Conservation (phyloP, 2,888 invertebrate species). For the Cantharis flavilabris region DNA sequence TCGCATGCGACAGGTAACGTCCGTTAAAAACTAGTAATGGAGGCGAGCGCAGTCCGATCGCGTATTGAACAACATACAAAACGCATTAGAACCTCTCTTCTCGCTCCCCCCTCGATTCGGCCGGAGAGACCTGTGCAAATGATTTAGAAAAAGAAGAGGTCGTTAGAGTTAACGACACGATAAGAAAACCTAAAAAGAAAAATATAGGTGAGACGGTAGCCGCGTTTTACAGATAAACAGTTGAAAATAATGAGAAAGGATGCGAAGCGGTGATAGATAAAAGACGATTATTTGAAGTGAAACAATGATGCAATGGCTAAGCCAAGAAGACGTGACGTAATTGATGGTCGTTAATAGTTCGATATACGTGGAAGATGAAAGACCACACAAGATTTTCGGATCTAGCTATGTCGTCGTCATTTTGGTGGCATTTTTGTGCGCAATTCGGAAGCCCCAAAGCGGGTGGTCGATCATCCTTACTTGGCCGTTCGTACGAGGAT, state of each 20-base stretch:
- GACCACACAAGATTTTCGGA: constrained; percentile 39
- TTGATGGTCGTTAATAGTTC: constrained; percentile 23
- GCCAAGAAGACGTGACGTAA: constrained; percentile 21
- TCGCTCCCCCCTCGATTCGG: not conserved
- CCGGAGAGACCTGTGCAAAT: constrained; percentile 41
- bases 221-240: constrained; percentile 40
- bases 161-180: constrained; percentile 53
- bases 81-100: constrained; percentile 42
- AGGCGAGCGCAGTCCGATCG: constrained; percentile 24
- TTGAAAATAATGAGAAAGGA: constrained; percentile 27
- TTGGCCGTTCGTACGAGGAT: constrained; percentile 5
- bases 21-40: constrained; percentile 33
- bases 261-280: not conserved
- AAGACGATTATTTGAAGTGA: constrained; percentile 11
- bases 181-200: constrained; percentile 43
- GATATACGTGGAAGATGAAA: constrained; percentile 25
- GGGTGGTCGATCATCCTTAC: constrained; percentile 29
- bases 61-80: constrained; percentile 44
- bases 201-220: constrained; percentile 34
- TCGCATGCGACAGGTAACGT: constrained; percentile 47
- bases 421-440: constrained; percentile 23
- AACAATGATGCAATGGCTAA: constrained; percentile 15
- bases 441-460: constrained; percentile 29
- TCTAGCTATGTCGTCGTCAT: constrained; percentile 20
- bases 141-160: constrained; percentile 48